Evolutionary conservation across 2,113 vertebrate genomes (phyloP).

Genomic region (Pitta sordida): DNA sequence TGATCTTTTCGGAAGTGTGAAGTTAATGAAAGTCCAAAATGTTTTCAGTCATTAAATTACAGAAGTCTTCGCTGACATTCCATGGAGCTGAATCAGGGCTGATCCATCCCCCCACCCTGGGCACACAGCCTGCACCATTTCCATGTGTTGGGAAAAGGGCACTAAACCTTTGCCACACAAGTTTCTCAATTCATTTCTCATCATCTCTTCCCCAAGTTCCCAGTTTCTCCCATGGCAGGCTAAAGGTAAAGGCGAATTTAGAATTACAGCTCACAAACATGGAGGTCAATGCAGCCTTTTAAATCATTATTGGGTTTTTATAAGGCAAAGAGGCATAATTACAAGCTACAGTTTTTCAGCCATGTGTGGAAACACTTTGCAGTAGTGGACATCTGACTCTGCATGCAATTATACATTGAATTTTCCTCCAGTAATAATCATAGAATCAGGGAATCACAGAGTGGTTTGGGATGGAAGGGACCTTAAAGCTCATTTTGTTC

Average conservation of each 20-base stretch:
- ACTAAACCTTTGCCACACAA: neutral
- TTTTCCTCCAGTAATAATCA: neutral
- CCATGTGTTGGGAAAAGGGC: conserved; percentile 16
- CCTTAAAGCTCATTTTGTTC: neutral
- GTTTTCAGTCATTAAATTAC: conserved; percentile 28
- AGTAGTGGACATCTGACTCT: neutral
- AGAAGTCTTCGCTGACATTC: conserved; percentile 35
- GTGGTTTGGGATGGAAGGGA: neutral
- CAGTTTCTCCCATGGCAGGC: neutral
- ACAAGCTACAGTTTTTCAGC: neutral
- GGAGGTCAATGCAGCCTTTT: neutral
- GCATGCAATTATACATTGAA: neutral
- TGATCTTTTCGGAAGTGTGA: neutral
- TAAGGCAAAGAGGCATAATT: neutral
- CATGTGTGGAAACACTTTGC: neutral
- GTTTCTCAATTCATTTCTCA: neutral
- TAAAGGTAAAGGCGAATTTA: neutral
- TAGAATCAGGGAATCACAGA: neutral
- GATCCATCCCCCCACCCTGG: conserved; percentile 5
- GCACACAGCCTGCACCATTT: conserved; percentile 8
- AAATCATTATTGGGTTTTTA: neutral
- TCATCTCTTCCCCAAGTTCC: neutral
- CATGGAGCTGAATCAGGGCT: conserved; percentile 28
- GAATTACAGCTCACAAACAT: neutral
- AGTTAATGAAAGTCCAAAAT: conserved; percentile 7